Evolutionary conservation across 92 coral and sea anemone species (phyloP), one percentile per base, ranked within the genome.

Genomic region (Paramuricea clavata): DNA sequence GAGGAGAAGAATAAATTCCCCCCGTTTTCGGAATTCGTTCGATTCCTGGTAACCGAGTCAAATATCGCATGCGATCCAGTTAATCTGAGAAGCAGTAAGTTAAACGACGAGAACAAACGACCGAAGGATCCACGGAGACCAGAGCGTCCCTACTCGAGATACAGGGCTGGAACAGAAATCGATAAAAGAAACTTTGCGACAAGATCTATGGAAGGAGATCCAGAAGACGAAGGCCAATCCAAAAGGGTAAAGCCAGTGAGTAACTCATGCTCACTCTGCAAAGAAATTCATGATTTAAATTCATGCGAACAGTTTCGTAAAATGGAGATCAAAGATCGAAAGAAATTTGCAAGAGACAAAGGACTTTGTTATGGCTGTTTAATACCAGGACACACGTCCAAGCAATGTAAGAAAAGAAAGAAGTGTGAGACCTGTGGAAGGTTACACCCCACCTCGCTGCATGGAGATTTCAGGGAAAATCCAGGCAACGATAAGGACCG

Each of bases 321-420:
- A 13, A 81, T 49, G 60, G 26, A 80, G 16, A 79, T 90, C 27
- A 61, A 76, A 6, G 92, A 90, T 68, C 68, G 93, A 81, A 90
- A 93, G 78, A 83, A 86, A 16, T 87, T 84, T 22, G 92, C 92
- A 2, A 56, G 12, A 36, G 28, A 39, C 5, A 87, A 76, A 22
- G 77, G 92, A 60, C 90, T 93, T 6, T 90, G 95, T 60, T 89
- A 75, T 28, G 85, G 89, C 65, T 92, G 91, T 56, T 59, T 92
- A 16, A 26, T 73, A 22, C 81, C 52, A 49, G 95, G 95, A 7
- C 95, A 90, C 77, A 68, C 64, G 59, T 90, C 84, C 17, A 91
- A 76, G 56, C 74, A 88, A 22, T 91, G 88, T 64, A 67, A 85
- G 35, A 74, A 89, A 32, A 81, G 90, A 81, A 87, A 62, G 39